phyloP scores from a whole-genome alignment of 1,140 invertebrate species.

The Drosophila nigromelanica region DNA sequence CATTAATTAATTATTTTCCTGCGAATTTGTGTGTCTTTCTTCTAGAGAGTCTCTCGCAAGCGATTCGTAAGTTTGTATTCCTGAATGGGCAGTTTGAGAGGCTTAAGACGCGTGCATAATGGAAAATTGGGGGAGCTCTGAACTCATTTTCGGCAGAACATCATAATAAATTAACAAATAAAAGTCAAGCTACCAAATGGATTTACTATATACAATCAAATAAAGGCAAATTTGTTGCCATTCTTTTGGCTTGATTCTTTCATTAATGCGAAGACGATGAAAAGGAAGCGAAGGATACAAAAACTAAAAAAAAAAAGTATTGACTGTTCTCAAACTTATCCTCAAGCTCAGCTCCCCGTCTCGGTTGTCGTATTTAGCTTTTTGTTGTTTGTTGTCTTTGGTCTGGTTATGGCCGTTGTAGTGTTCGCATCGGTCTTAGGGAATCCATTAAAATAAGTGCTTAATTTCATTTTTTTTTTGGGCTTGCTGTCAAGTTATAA shows the following conservation, averaged over 20 bases:
- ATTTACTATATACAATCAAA: constrained; percentile 63
- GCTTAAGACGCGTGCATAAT: constrained; percentile 67
- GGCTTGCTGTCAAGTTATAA: constrained; percentile 59
- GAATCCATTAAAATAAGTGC: constrained; percentile 75
- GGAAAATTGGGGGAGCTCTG: constrained; percentile 70
- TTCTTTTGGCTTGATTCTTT: constrained; percentile 41
- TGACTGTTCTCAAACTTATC: too few species aligned
- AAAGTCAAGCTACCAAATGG: constrained; percentile 66
- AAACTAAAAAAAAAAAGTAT: not conserved
- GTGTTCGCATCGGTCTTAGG: constrained; percentile 43
- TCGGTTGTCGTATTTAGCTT: not conserved
- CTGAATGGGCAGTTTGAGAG: constrained; percentile 56
- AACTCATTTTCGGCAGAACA: constrained; percentile 77
- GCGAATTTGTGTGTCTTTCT: constrained; percentile 42
- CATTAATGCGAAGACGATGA: constrained; percentile 38
- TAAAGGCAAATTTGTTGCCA: constrained; percentile 71
- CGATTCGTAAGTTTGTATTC: constrained; percentile 38
- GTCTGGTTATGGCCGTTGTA: constrained; percentile 19
- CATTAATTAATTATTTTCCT: constrained; percentile 67
- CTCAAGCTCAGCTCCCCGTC: not conserved
- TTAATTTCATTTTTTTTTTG: constrained; percentile 64
- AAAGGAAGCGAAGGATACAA: constrained; percentile 17
- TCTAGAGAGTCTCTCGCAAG: not conserved
- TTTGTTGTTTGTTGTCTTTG: not conserved
- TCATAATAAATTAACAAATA: constrained; percentile 82